Evolutionary conservation across 1,140 invertebrate genomes (phyloP), one percentile per base, ranked within the genome.

Genomic region (Eueides isabella): DNA sequence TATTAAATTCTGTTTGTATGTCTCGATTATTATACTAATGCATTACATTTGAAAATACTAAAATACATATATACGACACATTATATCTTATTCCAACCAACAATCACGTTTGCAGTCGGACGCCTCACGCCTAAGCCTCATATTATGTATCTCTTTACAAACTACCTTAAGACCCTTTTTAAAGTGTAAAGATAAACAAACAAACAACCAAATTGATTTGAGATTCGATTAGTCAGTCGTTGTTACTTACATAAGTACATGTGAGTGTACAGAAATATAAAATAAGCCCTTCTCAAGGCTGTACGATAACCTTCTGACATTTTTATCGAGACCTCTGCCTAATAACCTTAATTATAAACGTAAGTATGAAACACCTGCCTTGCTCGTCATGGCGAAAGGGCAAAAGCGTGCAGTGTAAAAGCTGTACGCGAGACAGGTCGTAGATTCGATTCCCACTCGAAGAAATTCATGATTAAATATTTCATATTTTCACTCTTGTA

Each of bases 241-340:
- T 16, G 19, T 48, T 19, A n/a, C n/a, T 19, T 19, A n/a, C 41
- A 48, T 2, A 41, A 4, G 38, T 16, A 19, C 16, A 44, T 19
- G 41, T 19, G 7, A 19, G 41, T 23, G 19, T 48, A 48, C n/a
- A 48, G 41, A 19, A 48, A 48, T n/a, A 23, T 48, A 16, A 19
- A 48, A 48, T 48, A 48, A 48, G 41, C 41, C 41, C 41, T 48
- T 23, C 41, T n/a, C n/a, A 48, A 48, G 41, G 41, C 19, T 48
- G 41, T 7, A 9, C 41, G n/a, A 7, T 48, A 48, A 48, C n/a
- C 41, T 48, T 48, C n/a, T 48, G 41, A 19, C 41, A 48, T 48
- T 48, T 48, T n/a, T 48, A 61, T 26, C 61, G 61, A 61, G 23
- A 29, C 61, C 61, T 61, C 14, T 5, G 14, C 3, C 11, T 14